phyloP scores from a whole-genome alignment of 1,140 invertebrate species.

The Rhyzopertha dominica region DNA sequence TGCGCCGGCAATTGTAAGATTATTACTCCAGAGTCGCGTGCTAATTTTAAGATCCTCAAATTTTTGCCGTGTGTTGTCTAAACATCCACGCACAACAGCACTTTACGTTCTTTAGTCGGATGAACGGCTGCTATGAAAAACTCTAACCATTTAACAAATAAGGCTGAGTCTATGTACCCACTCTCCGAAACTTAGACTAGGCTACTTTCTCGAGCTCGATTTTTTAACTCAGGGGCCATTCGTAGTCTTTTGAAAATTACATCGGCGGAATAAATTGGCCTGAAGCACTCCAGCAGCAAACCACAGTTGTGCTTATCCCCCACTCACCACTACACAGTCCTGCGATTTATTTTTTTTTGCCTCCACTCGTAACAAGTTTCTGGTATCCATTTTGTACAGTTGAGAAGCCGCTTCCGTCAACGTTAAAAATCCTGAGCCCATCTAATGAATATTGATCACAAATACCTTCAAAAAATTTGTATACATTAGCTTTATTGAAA shows the following conservation, averaged over 20 bases:
- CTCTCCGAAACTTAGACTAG: constrained; percentile 16
- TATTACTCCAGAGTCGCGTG: constrained; percentile 26
- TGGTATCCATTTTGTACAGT: constrained; percentile 14
- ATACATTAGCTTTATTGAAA: constrained; percentile 30
- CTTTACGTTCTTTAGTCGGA: constrained; percentile 21
- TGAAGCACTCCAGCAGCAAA: constrained; percentile 33
- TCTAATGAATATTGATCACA: constrained; percentile 19
- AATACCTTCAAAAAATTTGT: constrained; percentile 30
- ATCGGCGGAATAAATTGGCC: constrained; percentile 35
- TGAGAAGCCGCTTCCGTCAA: constrained; percentile 37
- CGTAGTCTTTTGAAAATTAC: constrained; percentile 33
- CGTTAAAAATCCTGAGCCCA: constrained; percentile 43
- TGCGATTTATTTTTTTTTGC: constrained; percentile 44
- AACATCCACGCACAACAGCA: constrained; percentile 35
- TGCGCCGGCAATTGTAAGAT: constrained; percentile 40
- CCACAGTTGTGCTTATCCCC: constrained; percentile 45
- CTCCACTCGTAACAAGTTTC: constrained; percentile 24
- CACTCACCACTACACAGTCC: constrained; percentile 44
- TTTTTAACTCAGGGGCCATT: constrained; percentile 3
- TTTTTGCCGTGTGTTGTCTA: constrained; percentile 32
- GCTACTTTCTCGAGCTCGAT: constrained; percentile 17
- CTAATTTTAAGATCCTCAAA: constrained; percentile 25
- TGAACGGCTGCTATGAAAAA: constrained; percentile 21
- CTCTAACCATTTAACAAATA: constrained; percentile 27
- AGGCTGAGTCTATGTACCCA: constrained; percentile 30